phyloP scores from a whole-genome alignment of 1,140 invertebrate genomes.

The Sweltsa coloradensis region DNA sequence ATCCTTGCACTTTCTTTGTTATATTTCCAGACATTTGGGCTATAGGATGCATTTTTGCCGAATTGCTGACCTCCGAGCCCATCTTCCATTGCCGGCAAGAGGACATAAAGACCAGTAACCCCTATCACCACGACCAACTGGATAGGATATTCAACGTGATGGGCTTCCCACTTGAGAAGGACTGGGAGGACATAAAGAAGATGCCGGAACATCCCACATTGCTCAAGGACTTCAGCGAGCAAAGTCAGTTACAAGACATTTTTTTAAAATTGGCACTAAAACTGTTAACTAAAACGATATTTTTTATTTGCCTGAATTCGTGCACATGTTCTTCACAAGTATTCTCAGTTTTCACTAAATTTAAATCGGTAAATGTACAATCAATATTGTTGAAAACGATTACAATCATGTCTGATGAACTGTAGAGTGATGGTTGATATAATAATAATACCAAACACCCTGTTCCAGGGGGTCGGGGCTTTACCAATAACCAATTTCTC shows the following conservation, averaged over 20 bases:
- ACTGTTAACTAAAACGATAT: too few species aligned
- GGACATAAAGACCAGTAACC: slow-evolving; percentile 99
- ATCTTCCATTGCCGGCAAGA: slow-evolving; percentile 99
- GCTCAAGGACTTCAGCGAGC: slow-evolving; percentile 92
- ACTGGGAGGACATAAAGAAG: slow-evolving; percentile 99
- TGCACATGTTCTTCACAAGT: too few species aligned
- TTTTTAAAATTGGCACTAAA: too few species aligned
- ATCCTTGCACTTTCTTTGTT: background rate
- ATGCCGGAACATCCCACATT: slow-evolving; percentile 98
- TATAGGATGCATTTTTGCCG: slow-evolving; percentile 99
- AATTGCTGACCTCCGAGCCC: slow-evolving; percentile 92
- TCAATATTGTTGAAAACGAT: too few species aligned
- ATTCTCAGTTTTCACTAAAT: too few species aligned
- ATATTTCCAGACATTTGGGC: slow-evolving; percentile 90
- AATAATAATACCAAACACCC: too few species aligned
- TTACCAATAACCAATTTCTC: too few species aligned
- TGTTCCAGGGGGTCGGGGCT: too few species aligned
- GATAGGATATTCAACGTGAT: slow-evolving; percentile 99
- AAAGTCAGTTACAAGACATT: slow-evolving; percentile 73
- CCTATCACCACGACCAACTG: slow-evolving; percentile 99
- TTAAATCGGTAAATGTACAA: too few species aligned
- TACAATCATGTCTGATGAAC: too few species aligned
- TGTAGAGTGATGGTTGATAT: too few species aligned
- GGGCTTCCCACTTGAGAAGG: slow-evolving; percentile 97
- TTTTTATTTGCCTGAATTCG: too few species aligned